Base-by-base conservation (phyloP, 2,888 invertebrate species). In the Lasioglossum zephyrum region DNA sequence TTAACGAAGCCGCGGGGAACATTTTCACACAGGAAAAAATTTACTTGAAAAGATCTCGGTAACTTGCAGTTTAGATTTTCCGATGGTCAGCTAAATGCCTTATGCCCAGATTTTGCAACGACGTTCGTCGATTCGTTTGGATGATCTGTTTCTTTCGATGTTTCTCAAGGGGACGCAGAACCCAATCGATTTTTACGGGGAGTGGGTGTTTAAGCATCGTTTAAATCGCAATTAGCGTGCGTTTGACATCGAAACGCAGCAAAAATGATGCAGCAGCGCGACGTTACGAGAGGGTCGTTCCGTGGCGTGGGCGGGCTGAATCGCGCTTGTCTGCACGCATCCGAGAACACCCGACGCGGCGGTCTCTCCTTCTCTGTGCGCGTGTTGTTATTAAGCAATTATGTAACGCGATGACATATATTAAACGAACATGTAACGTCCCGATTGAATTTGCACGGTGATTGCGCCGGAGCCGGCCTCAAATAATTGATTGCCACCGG, bases 231-330 rank as follows among this genome's bases (percentile, higher is more conserved):
- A 86, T 86, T 81, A 75, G 57, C 49, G 75, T 85, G 85, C 22
- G 85, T 73, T 75, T 86, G 86, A 86, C 81, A 73, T 86, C 81
- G 75, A 66, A 86, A 66, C 47, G 73, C 31, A 39, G 57, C 53
- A 78, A 77, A 81, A 66, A 77, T 85, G 81, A 72, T 53, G 74
- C 66, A 18, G 53, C 53, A 8, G 22, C 53, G 74, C 44, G 47
- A 60, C n/a, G 66, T 85, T 85, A 77, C 77, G 63, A 36, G 60
- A 74, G 57, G 44, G n/a, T n/a, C 2, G 70, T 53, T 22, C 16
- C 41, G 60, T 11, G 26, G 1, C 16, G n/a, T 26, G 26, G 26
- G 39, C 39, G 69, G 44, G 44, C 2, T 36, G 26, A 31, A 26
- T 16, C 66, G 13, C 26, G 60, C 60, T 36, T 57, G 75, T 49